Evolutionary conservation across 2,888 invertebrate genomes (phyloP).

Genomic region (Nomada flava): DNA sequence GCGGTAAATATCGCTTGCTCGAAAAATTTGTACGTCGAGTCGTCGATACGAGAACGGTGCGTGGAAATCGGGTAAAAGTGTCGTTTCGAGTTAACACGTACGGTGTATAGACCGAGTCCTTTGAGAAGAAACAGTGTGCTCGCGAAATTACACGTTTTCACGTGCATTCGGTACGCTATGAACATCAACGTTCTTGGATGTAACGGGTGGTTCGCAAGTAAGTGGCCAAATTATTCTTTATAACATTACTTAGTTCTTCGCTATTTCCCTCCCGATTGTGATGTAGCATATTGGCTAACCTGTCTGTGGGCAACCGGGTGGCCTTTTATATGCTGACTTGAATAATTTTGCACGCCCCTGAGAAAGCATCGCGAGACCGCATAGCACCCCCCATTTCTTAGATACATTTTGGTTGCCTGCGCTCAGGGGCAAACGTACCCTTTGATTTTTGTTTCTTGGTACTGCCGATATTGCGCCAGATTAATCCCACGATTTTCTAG

Average conservation of each 20-base stretch:
- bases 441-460: too few species aligned
- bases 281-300: neutral
- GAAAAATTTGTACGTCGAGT: constrained; percentile 15
- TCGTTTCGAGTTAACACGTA: constrained; percentile 48
- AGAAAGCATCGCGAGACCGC: too few species aligned
- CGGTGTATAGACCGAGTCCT: constrained; percentile 48
- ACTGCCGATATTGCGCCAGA: too few species aligned
- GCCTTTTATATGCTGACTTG: too few species aligned
- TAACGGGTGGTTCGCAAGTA: constrained; percentile 71
- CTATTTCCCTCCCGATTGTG: neutral
- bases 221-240: constrained; percentile 46
- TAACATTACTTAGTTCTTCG: neutral
- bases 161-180: constrained; percentile 69
- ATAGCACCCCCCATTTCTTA: too few species aligned
- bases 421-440: too few species aligned
- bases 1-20: constrained; percentile 17
- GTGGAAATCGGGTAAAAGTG: constrained; percentile 41
- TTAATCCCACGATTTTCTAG: too few species aligned
- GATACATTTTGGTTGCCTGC: too few species aligned
- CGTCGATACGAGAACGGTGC: neutral
- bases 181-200: constrained; percentile 66
- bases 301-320: too few species aligned
- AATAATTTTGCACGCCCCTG: too few species aligned
- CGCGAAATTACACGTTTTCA: constrained; percentile 61
- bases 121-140: constrained; percentile 44